Evolutionary conservation across 2,113 vertebrate genomes (phyloP).

Genomic region (human (Homo sapiens)): GRCh38 chr4:179323501-179324000

Average conservation of each 20-base stretch:
- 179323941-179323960: neutral
- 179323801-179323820: neutral
- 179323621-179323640: neutral
- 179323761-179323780: neutral
- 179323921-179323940: neutral
- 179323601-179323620: neutral
- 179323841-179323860: neutral
- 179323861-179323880: neutral
- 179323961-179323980: neutral
- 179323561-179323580: neutral
- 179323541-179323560: neutral
- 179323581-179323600: neutral
- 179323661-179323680: too few species aligned
- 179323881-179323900: neutral
- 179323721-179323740: neutral
- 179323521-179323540: neutral
- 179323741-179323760: neutral
- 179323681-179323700: neutral
- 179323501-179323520: neutral
- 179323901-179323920: neutral
- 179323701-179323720: neutral
- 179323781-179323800: neutral
- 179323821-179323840: neutral
- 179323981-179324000: neutral
- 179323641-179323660: neutral